These are phyloP conservation scores for Oryzias woworae DNA, from an alignment of 2,113 vertebrate genomes.

Conservation along the genomic window DNA sequence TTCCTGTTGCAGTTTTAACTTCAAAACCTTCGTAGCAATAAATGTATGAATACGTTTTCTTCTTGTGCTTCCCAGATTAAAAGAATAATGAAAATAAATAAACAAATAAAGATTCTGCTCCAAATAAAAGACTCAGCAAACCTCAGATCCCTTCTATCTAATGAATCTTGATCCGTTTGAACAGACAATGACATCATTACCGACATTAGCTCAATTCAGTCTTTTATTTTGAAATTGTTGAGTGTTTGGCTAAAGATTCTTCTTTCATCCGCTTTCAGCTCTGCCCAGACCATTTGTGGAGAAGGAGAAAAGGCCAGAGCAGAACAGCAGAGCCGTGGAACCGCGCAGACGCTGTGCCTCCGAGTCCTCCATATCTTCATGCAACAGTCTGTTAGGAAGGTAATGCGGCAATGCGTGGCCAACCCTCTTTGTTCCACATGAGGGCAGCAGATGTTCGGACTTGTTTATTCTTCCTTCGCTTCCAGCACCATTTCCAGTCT, in stretches of 20 bases:
- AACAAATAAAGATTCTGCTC: no score
- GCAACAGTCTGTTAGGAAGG: conserved; percentile 91
- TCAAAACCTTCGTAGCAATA: no score
- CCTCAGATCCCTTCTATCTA: no score
- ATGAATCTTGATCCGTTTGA: no score
- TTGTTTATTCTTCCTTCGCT: not conserved
- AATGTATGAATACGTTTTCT: no score
- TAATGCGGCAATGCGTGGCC: conserved; percentile 45
- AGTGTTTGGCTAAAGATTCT: not conserved
- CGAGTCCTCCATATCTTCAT: conserved; percentile 95
- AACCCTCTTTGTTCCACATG: no score
- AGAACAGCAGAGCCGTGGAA: conserved; percentile 70
- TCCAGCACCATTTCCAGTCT: conserved; percentile 75
- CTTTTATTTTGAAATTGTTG: not conserved
- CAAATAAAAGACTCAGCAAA: no score
- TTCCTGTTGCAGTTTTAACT: no score
- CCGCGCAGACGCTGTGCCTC: conserved; percentile 92
- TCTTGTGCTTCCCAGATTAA: no score
- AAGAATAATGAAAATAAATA: no score
- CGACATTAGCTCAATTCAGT: not conserved
- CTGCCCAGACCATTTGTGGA: conserved; percentile 89
- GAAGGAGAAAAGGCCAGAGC: conserved; percentile 73
- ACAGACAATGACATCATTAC: no score
- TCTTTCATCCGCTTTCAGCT: conserved; percentile 69
- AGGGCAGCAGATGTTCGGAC: no score